Conservation (phyloP, 2,888 invertebrate genomes). For the Rhodophaea formosa region DNA sequence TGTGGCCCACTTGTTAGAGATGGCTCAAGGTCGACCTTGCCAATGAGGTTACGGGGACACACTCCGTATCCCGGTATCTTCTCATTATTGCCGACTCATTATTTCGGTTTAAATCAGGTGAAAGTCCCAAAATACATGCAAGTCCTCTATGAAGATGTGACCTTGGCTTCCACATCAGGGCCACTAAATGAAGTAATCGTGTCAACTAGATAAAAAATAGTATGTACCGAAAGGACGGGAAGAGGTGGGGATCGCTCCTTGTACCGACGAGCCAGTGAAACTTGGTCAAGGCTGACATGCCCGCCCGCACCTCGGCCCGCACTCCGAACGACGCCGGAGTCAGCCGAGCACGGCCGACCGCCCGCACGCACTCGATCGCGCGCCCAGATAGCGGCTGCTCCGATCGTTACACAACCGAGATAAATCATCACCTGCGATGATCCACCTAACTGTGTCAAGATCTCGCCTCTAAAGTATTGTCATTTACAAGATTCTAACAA, state of each 20-base stretch:
- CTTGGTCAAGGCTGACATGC: constrained; percentile 77
- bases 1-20: constrained; percentile 63
- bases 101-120: constrained; percentile 21
- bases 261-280: constrained; percentile 78
- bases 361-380: constrained; percentile 62
- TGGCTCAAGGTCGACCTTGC: constrained; percentile 74
- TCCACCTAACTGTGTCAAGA: constrained; percentile 75
- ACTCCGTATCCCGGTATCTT: constrained; percentile 17
- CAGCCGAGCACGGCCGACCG: constrained; percentile 61
- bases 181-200: constrained; percentile 68
- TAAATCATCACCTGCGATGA: constrained; percentile 72
- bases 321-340: constrained; percentile 53
- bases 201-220: constrained; percentile 65
- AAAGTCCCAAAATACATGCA: background rate
- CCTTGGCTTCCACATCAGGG: constrained; percentile 59
- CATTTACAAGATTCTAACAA: constrained; percentile 32
- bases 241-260: constrained; percentile 78
- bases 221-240: constrained; percentile 71
- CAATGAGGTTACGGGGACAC: constrained; percentile 49
- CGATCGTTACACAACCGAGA: constrained; percentile 71
- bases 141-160: constrained; percentile 34
- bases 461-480: constrained; percentile 41
- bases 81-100: constrained; percentile 21
- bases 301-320: constrained; percentile 45
- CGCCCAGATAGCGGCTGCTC: constrained; percentile 61